Base-by-base conservation (phyloP, 2,113 vertebrate genomes). In the Lasiurus borealis region DNA sequence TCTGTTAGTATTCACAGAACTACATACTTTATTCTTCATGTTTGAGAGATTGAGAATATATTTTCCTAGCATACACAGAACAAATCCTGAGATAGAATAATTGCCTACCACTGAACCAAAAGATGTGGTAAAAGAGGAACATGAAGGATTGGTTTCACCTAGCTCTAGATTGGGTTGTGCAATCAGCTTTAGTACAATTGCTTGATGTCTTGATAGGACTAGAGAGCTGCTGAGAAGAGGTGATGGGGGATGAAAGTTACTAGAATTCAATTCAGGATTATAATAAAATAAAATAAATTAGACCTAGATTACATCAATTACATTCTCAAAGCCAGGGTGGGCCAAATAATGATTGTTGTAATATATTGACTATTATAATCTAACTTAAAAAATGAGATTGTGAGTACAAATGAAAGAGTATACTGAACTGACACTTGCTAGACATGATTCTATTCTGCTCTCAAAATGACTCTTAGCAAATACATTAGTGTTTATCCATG, bases 401-500 rank as follows among this genome's bases (percentile, higher is more conserved):
- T 85, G 48, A 40, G 8, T 69, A 48, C 5, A 64, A 90, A 87
- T 59, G 11, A 6, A 80, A 82, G 21, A 64, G 27, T 34, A 68
- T 18, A 68, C 6, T 36, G 71, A 88, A 59, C 11, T 40, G 77
- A 85, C 11, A n/a, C 27, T 57, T 52, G 23, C 54, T 84, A 34
- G 27, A 40, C 69, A 87, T 86, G 73, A 68, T 68, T 57, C 27
- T 8, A 27, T 77, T 69, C 19, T 78, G 9, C 6, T 62, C 14
- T 31, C 48, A 87, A 75, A 93, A 94, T 80, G 50, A 68, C 29
- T 62, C 54, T 80, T 72, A 68, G 69, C 68, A 87, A 92, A 92
- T 77, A 31, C 40, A 82, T 62, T 29, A 44, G 25, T 83, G 57
- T 87, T 75, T 94, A 68, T 80, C 40, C 52, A 83, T 50, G 50